Evolutionary conservation across 64 coral and sea anemone species (phyloP).

Genomic region (Stylophora pistillata): DNA sequence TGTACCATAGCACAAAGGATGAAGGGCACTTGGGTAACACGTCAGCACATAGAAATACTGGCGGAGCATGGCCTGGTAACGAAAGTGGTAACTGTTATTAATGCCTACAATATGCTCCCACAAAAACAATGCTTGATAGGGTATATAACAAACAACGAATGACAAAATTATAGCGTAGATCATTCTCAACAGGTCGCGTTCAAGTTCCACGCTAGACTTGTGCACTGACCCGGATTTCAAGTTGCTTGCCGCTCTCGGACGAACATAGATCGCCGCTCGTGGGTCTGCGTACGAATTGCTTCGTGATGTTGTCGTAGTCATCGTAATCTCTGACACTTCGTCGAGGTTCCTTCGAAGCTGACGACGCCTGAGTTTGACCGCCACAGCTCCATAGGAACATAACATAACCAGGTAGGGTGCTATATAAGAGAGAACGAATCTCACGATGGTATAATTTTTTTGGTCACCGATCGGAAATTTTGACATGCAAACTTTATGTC

Average conservation of each 20-base stretch:
- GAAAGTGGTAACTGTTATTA: constrained; percentile 4
- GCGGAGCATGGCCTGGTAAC: constrained; percentile 35
- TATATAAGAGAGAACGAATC: constrained; percentile 46
- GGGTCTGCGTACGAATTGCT: not conserved
- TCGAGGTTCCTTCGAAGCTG: constrained; percentile 36
- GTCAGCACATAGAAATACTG: constrained; percentile 63
- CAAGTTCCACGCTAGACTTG: constrained; percentile 37
- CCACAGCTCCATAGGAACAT: constrained; percentile 54
- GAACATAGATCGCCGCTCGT: not conserved
- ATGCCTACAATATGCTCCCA: not conserved
- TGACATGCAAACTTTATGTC: constrained; percentile 15
- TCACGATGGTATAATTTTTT: constrained; percentile 41
- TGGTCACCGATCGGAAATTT: constrained; percentile 23
- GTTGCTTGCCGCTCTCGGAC: not conserved
- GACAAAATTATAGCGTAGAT: constrained; percentile 87
- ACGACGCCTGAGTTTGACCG: constrained; percentile 58
- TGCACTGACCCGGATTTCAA: not conserved
- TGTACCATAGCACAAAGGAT: constrained; percentile 91
- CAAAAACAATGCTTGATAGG: constrained; percentile 64
- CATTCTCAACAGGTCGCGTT: constrained; percentile 79
- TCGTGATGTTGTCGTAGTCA: not conserved
- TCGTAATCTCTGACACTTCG: not conserved
- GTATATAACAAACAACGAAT: constrained; percentile 74
- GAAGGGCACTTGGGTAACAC: constrained; percentile 70
- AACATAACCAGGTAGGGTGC: constrained; percentile 59